phyloP scores from a whole-genome alignment of 1,140 invertebrate genomes.

The Drosophila repletoides region DNA sequence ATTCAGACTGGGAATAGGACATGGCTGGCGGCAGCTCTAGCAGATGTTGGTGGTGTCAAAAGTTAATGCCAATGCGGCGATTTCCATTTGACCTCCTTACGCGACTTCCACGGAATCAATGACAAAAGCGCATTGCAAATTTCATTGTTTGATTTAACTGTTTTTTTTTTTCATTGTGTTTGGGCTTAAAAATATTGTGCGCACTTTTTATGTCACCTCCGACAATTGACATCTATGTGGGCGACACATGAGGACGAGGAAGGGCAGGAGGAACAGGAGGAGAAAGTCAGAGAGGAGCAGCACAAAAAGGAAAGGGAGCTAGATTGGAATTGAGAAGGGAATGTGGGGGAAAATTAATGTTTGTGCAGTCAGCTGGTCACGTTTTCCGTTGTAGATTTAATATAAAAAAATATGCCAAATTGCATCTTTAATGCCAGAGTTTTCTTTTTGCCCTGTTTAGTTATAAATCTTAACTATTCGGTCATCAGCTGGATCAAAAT shows the following conservation, averaged over 20 bases:
- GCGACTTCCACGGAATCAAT: slow-evolving; percentile 52
- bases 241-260: neutral
- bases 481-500: too few species aligned
- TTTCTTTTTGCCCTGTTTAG: neutral
- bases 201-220: slow-evolving; percentile 65
- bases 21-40: too few species aligned
- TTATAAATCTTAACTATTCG: neutral
- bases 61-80: slow-evolving; percentile 77
- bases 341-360: neutral
- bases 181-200: slow-evolving; percentile 61
- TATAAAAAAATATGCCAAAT: slow-evolving; percentile 5
- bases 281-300: too few species aligned
- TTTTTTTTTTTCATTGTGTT: slow-evolving; percentile 45
- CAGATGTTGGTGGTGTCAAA: slow-evolving; percentile 63
- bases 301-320: too few species aligned
- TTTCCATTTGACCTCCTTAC: slow-evolving; percentile 79
- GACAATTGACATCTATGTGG: slow-evolving; percentile 58
- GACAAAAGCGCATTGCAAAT: slow-evolving; percentile 55
- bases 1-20: too few species aligned
- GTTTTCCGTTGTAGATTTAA: slow-evolving; percentile 17
- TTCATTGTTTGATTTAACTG: slow-evolving; percentile 47
- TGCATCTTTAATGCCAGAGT: slow-evolving; percentile 1
- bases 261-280: neutral
- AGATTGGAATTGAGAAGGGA: too few species aligned
- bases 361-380: slow-evolving; percentile 2